Conservation (phyloP, 2,888 invertebrate species). For the Hypselothyrea guttata region DNA sequence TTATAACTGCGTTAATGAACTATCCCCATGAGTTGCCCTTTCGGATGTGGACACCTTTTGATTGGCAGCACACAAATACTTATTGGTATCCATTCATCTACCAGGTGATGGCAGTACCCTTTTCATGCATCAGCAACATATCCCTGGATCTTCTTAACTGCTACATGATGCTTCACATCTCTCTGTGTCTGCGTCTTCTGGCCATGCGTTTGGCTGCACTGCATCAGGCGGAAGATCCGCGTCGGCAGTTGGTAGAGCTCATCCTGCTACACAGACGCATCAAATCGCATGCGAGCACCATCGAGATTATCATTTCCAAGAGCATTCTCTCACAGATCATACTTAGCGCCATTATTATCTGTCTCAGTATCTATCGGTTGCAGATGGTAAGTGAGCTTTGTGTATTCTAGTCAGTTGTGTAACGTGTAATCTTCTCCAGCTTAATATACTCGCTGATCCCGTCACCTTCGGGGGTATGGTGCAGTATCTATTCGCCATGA, state of each 20-base stretch:
- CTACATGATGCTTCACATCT: slow-evolving; percentile 51
- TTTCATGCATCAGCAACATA: slow-evolving; percentile 18
- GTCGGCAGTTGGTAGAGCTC: slow-evolving; percentile 21
- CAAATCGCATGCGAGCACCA: slow-evolving; percentile 22
- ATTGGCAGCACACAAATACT: slow-evolving; percentile 21
- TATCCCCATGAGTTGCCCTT: slow-evolving; percentile 49
- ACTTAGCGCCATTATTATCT: slow-evolving; percentile 45
- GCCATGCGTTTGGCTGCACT: slow-evolving; percentile 42
- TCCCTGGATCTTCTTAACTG: slow-evolving; percentile 44
- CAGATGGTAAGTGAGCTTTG: slow-evolving; percentile 27
- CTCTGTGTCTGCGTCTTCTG: slow-evolving; percentile 42
- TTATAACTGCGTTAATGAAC: slow-evolving; percentile 32
- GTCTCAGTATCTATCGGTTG: slow-evolving; percentile 50
- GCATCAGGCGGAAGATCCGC: slow-evolving; percentile 8
- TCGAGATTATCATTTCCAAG: slow-evolving; percentile 39
- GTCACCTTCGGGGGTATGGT: slow-evolving; percentile 32
- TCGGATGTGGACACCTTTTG: slow-evolving; percentile 49
- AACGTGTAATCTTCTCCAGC: too few species aligned
- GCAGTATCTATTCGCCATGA: slow-evolving; percentile 45
- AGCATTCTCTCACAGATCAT: slow-evolving; percentile 44
- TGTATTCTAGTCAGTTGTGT: too few species aligned
- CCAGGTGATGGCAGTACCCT: too few species aligned
- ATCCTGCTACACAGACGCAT: slow-evolving; percentile 40
- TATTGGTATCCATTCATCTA: too few species aligned
- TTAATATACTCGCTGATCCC: too few species aligned